Base-by-base conservation (phyloP, 2,113 vertebrate species). In the Elaphurus davidianus region DNA sequence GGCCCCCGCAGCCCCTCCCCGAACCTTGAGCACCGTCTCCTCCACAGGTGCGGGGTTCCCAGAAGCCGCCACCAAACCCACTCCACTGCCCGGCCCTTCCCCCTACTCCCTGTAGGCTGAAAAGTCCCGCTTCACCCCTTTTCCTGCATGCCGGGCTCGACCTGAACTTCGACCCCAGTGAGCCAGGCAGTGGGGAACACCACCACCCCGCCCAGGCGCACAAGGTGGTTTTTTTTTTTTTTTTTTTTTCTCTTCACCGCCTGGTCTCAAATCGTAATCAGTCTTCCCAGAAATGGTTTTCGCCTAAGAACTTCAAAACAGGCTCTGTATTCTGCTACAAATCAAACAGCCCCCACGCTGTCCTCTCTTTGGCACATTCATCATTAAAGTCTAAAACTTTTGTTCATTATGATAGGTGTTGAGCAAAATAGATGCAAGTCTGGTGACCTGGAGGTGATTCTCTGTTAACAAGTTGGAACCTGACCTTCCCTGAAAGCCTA, bases 371-470 rank as follows among this genome's bases (percentile, higher is more conserved):
- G 79, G 33, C 71, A 25, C 23, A 17, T 43, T 55, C 28, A 43
- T 91, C 54, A 1, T 57, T 9, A 54, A 52, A 95, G 27, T 50
- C 82, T 91, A 82, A 78, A 90, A 82, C 93, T 81, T 74, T 16
- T 11, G 25, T 85, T 78, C 91, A 28, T 79, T 64, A 33, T 50
- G 67, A 62, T 71, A 43, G n/a, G 47, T 76, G 90, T 91, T 95
- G 28, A 87, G 91, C 93, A 97, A 91, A 97, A 62, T 43, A 82
- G 79, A 23, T 86, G 59, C 62, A 88, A 90, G 93, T 93, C 98
- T 98, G 89, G 89, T 93, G 97, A 98, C 96, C 97, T 5, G 91
- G 94, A 94, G 97, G 50, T 96, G 96, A 94, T 97, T 96, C 92
- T 84, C 92, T 59, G 84, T 57, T 67, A 88, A 88, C 98, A 1